These are phyloP conservation scores for Hippoglossus stenolepis DNA, from an alignment of 2,113 vertebrate species.

Conservation along the genomic window DNA sequence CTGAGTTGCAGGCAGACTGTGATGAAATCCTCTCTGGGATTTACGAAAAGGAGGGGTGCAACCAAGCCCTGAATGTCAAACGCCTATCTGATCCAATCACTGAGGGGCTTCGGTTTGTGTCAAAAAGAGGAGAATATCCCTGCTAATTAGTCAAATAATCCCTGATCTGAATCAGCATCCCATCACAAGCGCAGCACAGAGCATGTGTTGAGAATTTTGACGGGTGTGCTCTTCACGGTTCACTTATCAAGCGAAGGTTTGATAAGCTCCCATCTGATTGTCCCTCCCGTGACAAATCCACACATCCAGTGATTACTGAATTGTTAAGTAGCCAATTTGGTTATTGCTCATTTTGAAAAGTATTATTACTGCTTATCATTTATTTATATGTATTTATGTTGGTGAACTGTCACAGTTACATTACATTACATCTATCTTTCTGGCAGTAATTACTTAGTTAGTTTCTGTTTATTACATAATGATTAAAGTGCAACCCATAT, in stretches of 20 bases:
- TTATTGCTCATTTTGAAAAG: conserved; percentile 10
- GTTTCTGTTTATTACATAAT: no score
- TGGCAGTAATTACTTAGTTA: no score
- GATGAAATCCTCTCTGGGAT: conserved; percentile 56
- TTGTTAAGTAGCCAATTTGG: conserved; percentile 4
- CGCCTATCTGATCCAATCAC: conserved; percentile 35
- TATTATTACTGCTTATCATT: background rate
- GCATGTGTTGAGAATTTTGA: conserved; percentile 32
- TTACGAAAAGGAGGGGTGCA: conserved; percentile 25
- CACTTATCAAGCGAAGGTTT: conserved; percentile 32
- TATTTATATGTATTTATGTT: background rate
- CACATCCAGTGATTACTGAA: conserved; percentile 26
- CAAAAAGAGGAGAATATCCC: conserved; percentile 39
- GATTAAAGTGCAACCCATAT: no score
- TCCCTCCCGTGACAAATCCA: conserved; percentile 33
- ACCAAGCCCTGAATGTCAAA: conserved; percentile 57
- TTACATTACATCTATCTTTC: background rate
- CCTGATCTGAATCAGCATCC: conserved; percentile 32
- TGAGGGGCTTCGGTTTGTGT: conserved; percentile 13
- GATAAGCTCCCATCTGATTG: conserved; percentile 50
- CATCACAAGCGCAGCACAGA: background rate
- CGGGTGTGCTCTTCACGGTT: conserved; percentile 48
- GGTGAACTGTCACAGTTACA: background rate
- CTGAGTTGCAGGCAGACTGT: conserved; percentile 24
- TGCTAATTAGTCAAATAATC: conserved; percentile 57